phyloP scores from a whole-genome alignment of 2,888 invertebrate genomes.

The Heteropelma amictum region DNA sequence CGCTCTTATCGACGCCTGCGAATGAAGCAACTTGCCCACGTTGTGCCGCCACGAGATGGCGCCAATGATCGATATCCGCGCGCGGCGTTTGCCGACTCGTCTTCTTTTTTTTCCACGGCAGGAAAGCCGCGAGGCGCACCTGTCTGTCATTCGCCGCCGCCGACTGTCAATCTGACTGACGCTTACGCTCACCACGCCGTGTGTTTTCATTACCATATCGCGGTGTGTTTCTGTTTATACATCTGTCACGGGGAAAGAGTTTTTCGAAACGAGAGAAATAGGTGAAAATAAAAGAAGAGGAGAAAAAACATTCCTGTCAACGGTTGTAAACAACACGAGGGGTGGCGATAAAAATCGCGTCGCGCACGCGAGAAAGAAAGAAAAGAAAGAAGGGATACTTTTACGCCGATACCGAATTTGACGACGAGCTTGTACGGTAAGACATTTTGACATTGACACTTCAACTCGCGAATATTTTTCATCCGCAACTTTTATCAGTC shows the following conservation, averaged over 20 bases:
- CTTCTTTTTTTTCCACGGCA: constrained; percentile 35
- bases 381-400: too few species aligned
- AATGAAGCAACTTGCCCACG: background rate
- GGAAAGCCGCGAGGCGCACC: constrained; percentile 64
- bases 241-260: constrained; percentile 15
- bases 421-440: constrained; percentile 11
- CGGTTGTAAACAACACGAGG: constrained; percentile 30
- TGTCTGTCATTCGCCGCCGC: constrained; percentile 66
- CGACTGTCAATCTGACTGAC: constrained; percentile 70
- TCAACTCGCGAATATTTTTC: background rate
- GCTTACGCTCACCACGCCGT: constrained; percentile 61
- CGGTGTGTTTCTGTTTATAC: constrained; percentile 59
- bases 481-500: background rate
- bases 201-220: constrained; percentile 55
- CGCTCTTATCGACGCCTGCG: background rate
- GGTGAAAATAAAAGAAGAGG: background rate
- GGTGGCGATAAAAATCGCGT: constrained; percentile 15
- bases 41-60: constrained; percentile 39
- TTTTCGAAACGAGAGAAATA: background rate
- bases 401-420: background rate
- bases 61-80: constrained; percentile 2
- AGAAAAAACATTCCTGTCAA: constrained; percentile 9
- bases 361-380: too few species aligned
- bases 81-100: background rate
- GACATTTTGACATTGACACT: background rate